These are phyloP conservation scores for Seriola aureovittata DNA, from an alignment of 2,113 vertebrate species.

Conservation along the genomic window DNA sequence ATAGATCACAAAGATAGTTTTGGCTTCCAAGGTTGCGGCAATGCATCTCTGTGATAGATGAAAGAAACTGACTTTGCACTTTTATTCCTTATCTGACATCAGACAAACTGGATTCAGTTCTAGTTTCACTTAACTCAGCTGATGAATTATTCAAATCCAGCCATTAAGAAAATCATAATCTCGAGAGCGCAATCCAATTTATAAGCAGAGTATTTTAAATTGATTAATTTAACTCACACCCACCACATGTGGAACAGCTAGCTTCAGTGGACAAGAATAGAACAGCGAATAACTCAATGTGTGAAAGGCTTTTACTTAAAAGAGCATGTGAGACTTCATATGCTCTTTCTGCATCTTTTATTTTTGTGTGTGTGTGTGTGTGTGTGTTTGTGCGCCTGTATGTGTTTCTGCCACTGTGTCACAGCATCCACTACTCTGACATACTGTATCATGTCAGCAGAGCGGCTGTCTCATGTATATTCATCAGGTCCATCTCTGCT, in stretches of 20 bases:
- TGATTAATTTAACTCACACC: constrained; percentile 46
- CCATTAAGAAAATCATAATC: constrained; percentile 63
- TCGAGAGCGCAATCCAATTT: constrained; percentile 33
- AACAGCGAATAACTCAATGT: constrained; percentile 31
- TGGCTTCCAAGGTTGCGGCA: constrained; percentile 41
- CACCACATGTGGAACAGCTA: constrained; percentile 38
- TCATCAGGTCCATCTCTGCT: constrained; percentile 59
- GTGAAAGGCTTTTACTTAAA: constrained; percentile 1
- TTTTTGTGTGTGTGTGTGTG: constrained; percentile 4
- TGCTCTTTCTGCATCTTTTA: constrained; percentile 14
- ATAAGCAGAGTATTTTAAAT: constrained; percentile 38
- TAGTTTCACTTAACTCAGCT: constrained; percentile 53
- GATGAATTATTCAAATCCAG: constrained; percentile 72
- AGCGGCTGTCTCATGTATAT: constrained; percentile 75
- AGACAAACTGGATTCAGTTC: constrained; percentile 57
- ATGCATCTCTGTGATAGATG: constrained; percentile 63
- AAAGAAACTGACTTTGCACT: constrained; percentile 63
- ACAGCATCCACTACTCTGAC: constrained; percentile 52
- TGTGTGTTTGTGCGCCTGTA: constrained; percentile 13
- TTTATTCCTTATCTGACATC: constrained; percentile 55
- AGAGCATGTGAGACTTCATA: background rate
- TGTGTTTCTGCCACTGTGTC: constrained; percentile 34
- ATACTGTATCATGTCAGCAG: constrained; percentile 73
- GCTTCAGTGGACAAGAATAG: constrained; percentile 35
- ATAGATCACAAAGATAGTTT: constrained; percentile 62